These are phyloP conservation scores for Caenorhabditis panamensis DNA, from an alignment of 2,888 invertebrate genomes.

Conservation along the genomic window DNA sequence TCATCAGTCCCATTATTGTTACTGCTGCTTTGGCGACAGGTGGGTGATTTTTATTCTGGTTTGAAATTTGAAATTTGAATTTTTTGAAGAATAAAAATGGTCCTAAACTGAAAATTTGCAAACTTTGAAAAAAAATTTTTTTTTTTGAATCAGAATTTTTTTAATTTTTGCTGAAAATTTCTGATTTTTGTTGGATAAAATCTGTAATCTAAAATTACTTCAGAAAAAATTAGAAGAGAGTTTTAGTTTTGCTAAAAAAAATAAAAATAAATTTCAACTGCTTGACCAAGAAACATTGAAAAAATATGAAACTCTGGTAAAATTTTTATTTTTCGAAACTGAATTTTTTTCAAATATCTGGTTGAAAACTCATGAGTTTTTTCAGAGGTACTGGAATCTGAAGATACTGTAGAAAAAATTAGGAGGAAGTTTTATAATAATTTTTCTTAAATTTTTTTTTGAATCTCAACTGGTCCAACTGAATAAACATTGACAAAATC, in stretches of 20 bases:
- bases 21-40: conserved; percentile 68
- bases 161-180: not conserved
- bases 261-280: no score
- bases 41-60: conserved; percentile 1
- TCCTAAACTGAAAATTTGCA: no score
- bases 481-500: not conserved
- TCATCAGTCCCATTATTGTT: conserved; percentile 68
- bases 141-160: not conserved
- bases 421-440: no score
- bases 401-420: no score
- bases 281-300: not conserved
- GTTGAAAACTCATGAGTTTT: not conserved
- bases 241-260: no score
- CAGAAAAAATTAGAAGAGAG: not conserved
- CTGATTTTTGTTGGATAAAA: not conserved
- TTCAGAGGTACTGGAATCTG: no score
- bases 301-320: not conserved
- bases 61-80: conserved; percentile 8
- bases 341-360: no score
- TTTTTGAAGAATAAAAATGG: no score
- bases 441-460: not conserved
- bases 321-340: not conserved
- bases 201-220: not conserved
- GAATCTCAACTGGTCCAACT: no score
- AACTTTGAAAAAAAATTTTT: conserved; percentile 1